These are phyloP conservation scores for Caradrina kadenii DNA, from an alignment of 2,888 invertebrate genomes.

Conservation along the genomic window DNA sequence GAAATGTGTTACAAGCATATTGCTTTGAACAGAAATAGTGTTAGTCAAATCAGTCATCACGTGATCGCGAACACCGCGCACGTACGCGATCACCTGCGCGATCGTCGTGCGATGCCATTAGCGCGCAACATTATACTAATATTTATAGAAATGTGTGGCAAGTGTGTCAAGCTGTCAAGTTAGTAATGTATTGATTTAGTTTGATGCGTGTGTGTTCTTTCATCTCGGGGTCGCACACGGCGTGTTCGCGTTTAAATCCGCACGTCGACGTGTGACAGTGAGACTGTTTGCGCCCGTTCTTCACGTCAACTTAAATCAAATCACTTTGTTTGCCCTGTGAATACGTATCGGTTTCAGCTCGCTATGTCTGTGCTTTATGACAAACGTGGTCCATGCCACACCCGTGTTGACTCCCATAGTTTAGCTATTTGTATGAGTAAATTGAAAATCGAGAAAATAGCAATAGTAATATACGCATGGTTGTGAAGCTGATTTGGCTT, in stretches of 20 bases:
- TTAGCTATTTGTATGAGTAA: conserved; percentile 18
- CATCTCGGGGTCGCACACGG: neutral
- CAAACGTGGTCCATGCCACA: conserved; percentile 6
- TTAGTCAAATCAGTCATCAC: neutral
- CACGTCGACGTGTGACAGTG: conserved; percentile 26
- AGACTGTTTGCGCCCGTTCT: conserved; percentile 34
- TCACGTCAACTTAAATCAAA: conserved; percentile 53
- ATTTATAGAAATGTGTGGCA: neutral
- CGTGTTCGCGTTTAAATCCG: conserved; percentile 26
- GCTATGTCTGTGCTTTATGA: neutral
- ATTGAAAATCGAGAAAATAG: neutral
- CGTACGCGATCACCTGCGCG: no score
- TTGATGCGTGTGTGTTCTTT: conserved; percentile 1
- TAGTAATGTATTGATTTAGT: conserved; percentile 31
- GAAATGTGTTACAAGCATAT: no score
- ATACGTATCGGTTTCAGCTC: conserved; percentile 46
- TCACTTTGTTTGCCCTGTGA: conserved; percentile 53
- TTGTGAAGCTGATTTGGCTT: neutral
- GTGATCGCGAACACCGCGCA: neutral
- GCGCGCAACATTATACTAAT: no score
- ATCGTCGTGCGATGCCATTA: neutral
- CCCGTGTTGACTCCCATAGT: conserved; percentile 24
- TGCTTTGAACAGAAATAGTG: neutral
- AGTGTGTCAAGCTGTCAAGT: neutral
- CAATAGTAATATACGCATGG: neutral